These are phyloP conservation scores for Lutjanus campechanus DNA, from an alignment of 2,797 vertebrate species.

Conservation along the genomic window DNA sequence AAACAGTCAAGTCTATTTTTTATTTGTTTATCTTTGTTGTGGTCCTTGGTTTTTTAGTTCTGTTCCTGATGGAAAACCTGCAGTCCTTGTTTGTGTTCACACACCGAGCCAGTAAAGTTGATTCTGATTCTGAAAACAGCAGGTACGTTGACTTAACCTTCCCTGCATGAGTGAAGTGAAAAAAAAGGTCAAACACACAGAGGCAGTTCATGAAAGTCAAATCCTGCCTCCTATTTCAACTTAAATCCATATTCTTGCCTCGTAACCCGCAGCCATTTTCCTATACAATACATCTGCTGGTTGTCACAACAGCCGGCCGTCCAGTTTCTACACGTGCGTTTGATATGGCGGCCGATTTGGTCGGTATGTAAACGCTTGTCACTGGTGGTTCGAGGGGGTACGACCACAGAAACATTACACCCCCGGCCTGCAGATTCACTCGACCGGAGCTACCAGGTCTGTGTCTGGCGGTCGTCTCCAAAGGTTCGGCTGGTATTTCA, in stretches of 20 bases:
- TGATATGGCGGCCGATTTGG: conserved; percentile 38
- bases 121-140: conserved; percentile 1
- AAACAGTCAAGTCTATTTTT: no score
- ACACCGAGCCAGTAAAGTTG: no score
- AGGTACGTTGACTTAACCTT: conserved; percentile 3
- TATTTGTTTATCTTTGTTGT: no score
- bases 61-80: no score
- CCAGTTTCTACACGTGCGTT: conserved; percentile 46
- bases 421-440: conserved; percentile 11
- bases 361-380: conserved; percentile 66
- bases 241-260: conserved; percentile 4
- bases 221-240: conserved; percentile 31
- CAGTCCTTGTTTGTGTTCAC: no score
- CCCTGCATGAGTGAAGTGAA: neutral
- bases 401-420: conserved; percentile 42
- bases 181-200: conserved; percentile 10
- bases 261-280: conserved; percentile 23
- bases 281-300: conserved; percentile 40
- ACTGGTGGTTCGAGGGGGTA: conserved; percentile 36
- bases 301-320: conserved; percentile 58
- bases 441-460: conserved; percentile 16
- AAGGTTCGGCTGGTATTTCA: conserved; percentile 49
- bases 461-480: conserved; percentile 33
- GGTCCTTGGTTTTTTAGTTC: no score
- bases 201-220: conserved; percentile 10